A percentile compares a stretch with the other conserved stretches of the same genome.
Evolutionary conservation across 2,888 invertebrate species (phyloP).

Genomic region (Hedychridium roseum): DNA sequence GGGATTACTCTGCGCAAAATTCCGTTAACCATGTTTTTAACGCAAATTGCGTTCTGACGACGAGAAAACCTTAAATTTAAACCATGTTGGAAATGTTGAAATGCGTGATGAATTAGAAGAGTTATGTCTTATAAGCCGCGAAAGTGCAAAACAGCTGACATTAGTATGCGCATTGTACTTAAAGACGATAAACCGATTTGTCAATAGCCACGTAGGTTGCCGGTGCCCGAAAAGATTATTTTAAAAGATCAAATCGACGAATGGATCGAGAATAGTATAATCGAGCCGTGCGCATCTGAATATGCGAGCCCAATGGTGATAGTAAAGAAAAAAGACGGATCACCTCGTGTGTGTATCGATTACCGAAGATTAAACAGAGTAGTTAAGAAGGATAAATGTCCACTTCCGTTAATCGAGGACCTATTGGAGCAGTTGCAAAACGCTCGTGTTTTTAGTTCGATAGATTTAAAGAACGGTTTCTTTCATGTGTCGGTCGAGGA

Average conservation of each 20-base stretch:
- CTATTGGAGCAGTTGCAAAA: constrained; percentile 9
- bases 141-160: constrained; percentile 24
- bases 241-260: constrained; percentile 12
- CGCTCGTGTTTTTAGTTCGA: constrained; percentile 3
- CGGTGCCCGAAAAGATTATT: constrained; percentile 10
- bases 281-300: constrained; percentile 18
- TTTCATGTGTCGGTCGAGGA: not conserved
- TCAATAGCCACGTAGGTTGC: constrained; percentile 22
- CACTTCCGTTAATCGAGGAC: constrained; percentile 12
- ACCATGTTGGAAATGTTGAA: not conserved
- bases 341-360: constrained; percentile 14
- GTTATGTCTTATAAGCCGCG: constrained; percentile 27
- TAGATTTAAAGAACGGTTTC: constrained; percentile 2
- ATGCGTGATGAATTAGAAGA: not conserved
- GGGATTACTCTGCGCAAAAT: constrained; percentile 5
- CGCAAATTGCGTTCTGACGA: not conserved
- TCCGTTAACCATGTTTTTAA: constrained; percentile 1
- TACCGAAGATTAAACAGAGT: constrained; percentile 12
- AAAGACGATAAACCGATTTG: constrained; percentile 37
- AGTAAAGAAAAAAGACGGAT: constrained; percentile 20
- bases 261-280: constrained; percentile 10
- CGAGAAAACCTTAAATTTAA: not conserved
- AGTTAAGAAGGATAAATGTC: constrained; percentile 12
- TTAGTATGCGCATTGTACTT: constrained; percentile 37
- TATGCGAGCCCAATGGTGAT: constrained; percentile 15